These are phyloP conservation scores for Sarcophaga caerulescens DNA, from an alignment of 2,888 invertebrate species.

Conservation along the genomic window DNA sequence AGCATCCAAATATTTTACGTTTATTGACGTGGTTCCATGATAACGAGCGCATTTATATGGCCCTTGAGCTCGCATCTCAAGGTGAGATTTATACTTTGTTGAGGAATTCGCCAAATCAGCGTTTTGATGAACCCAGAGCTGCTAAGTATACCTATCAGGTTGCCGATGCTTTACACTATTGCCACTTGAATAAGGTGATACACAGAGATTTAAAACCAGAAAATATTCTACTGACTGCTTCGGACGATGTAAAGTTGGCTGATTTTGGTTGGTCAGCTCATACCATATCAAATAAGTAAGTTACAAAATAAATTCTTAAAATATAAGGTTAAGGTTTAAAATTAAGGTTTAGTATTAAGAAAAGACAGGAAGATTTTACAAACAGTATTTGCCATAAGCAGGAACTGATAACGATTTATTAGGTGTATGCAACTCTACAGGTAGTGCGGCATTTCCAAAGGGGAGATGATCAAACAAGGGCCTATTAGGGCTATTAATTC, in stretches of 20 bases:
- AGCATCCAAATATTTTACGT: slow-evolving; percentile 92
- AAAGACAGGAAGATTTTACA: no score
- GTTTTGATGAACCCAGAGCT: slow-evolving; percentile 85
- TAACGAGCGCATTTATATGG: slow-evolving; percentile 91
- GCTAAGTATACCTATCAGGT: slow-evolving; percentile 95
- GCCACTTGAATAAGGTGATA: slow-evolving; percentile 93
- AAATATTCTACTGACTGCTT: slow-evolving; percentile 89
- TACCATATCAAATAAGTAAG: slow-evolving; percentile 88
- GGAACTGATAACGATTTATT: no score
- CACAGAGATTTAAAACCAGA: slow-evolving; percentile 97
- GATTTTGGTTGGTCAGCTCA: slow-evolving; percentile 99
- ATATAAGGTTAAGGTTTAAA: no score
- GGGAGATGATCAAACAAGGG: no score
- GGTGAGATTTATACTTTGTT: slow-evolving; percentile 93
- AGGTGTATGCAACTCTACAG: no score
- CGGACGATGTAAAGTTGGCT: slow-evolving; percentile 91
- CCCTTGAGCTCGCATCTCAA: slow-evolving; percentile 92
- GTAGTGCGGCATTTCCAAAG: no score
- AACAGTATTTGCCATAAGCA: no score
- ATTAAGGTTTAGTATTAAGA: no score
- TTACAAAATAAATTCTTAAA: slow-evolving; percentile 26
- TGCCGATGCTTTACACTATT: slow-evolving; percentile 93
- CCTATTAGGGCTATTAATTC: no score
- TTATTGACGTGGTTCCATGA: slow-evolving; percentile 95
- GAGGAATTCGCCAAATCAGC: slow-evolving; percentile 84